These are phyloP conservation scores for Halichoerus grypus DNA, from an alignment of 2,113 vertebrate species.

Conservation along the genomic window DNA sequence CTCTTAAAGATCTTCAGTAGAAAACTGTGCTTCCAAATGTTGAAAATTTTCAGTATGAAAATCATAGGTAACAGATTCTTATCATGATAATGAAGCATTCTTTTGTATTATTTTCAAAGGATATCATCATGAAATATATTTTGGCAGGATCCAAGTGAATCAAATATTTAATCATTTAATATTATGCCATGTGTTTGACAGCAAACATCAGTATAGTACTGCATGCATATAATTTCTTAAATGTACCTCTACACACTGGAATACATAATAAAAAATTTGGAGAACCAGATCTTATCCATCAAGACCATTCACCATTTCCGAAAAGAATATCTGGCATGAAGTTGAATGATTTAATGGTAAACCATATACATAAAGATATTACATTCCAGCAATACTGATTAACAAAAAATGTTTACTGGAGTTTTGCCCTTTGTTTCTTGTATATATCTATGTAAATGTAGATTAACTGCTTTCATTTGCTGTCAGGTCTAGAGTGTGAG, in stretches of 20 bases:
- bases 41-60: background rate
- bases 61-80: background rate
- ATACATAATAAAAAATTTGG: background rate
- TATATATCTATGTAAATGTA: background rate
- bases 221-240: background rate
- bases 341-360: background rate
- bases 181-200: background rate
- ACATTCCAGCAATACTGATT: background rate
- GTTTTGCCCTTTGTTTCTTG: background rate
- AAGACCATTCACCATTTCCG: background rate
- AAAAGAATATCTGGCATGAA: background rate
- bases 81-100: background rate
- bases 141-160: background rate
- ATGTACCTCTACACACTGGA: background rate
- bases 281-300: background rate
- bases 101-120: conserved; percentile 40
- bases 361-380: background rate
- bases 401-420: background rate
- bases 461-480: background rate
- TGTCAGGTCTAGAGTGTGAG: background rate
- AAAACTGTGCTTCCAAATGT: conserved; percentile 36
- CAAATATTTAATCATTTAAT: background rate
- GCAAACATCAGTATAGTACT: background rate
- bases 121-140: background rate
- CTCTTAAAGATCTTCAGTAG: conserved; percentile 10